These are phyloP conservation scores for Sebastes matsubarae DNA, from an alignment of 2,797 vertebrate species.

Conservation along the genomic window DNA sequence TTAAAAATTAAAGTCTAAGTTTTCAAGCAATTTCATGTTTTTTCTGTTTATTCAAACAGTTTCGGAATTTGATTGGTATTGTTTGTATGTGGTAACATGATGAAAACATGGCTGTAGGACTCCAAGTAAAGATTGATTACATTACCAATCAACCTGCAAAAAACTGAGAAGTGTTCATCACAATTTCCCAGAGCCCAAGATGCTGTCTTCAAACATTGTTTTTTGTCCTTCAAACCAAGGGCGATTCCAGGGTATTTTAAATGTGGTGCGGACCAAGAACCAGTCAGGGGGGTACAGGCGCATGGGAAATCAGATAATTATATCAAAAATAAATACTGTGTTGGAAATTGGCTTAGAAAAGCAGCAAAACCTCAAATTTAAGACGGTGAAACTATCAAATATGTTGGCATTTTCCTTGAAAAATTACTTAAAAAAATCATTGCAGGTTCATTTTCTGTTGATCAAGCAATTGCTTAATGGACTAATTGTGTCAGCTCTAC, in stretches of 20 bases:
- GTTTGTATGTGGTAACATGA: background rate
- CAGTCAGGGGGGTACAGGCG: background rate
- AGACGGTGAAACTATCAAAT: background rate
- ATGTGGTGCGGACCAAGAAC: background rate
- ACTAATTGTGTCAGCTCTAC: background rate
- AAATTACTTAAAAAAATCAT: background rate
- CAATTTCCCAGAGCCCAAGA: background rate
- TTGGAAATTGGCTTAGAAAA: background rate
- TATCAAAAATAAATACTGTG: background rate
- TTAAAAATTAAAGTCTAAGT: conserved; percentile 60
- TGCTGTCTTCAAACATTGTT: background rate
- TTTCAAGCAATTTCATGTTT: conserved; percentile 51
- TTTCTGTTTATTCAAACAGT: background rate
- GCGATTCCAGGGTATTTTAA: background rate
- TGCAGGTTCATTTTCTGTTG: too few relatives aligned
- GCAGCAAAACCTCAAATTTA: background rate
- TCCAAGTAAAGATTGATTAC: background rate
- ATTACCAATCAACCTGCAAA: background rate
- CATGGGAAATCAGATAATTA: background rate
- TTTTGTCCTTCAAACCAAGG: background rate
- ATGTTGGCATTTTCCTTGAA: background rate
- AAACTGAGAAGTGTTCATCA: background rate
- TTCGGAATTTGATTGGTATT: background rate
- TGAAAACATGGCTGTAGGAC: background rate
- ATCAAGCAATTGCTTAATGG: too few relatives aligned